phyloP scores from a whole-genome alignment of 2,797 vertebrate species.

The Mus minutoides region DNA sequence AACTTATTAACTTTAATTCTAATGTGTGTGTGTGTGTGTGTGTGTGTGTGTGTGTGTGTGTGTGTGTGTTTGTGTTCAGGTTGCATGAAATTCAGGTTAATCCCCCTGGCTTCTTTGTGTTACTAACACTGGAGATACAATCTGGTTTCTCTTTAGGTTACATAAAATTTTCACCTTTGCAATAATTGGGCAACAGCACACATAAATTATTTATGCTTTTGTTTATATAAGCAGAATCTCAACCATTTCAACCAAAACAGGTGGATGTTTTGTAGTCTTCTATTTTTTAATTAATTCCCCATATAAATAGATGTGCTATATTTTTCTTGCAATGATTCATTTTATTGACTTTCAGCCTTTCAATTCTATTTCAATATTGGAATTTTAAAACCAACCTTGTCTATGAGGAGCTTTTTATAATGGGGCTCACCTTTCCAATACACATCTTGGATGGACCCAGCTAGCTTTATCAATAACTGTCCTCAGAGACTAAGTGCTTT shows the following conservation, averaged over 20 bases:
- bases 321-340: background rate
- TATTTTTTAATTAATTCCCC: slow-evolving; percentile 45
- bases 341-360: slow-evolving; percentile 31
- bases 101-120: background rate
- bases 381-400: slow-evolving; percentile 38
- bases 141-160: background rate
- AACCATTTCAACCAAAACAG: background rate
- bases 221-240: background rate
- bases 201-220: background rate
- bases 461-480: slow-evolving; percentile 42
- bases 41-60: background rate
- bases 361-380: background rate
- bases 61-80: background rate
- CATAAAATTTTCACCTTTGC: background rate
- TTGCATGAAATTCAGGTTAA: background rate
- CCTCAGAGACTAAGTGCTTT: slow-evolving; percentile 29
- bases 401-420: background rate
- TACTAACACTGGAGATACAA: background rate
- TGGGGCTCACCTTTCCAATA: background rate
- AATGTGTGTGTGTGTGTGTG: no score
- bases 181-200: background rate
- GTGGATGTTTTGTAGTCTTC: slow-evolving; percentile 16
- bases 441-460: background rate
- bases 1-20: background rate
- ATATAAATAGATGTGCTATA: background rate